Conservation (phyloP, 2,797 vertebrate genomes). For the Setipinna tenuifilis region DNA sequence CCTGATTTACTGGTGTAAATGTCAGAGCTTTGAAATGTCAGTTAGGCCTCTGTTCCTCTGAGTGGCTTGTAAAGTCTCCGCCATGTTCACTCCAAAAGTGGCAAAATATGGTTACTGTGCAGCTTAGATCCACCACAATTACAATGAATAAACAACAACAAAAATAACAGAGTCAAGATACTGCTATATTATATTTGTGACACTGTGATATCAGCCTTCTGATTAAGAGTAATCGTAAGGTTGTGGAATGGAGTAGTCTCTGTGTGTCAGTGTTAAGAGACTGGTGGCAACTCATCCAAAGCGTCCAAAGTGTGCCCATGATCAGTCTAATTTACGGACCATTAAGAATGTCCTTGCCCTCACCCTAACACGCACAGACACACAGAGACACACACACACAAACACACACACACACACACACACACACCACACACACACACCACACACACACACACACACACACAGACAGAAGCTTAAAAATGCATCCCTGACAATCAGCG, state of each 20-base stretch:
- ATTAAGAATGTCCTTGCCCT: background rate
- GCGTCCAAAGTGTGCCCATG: background rate
- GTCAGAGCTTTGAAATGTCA: too few relatives aligned
- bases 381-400: background rate
- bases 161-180: too few relatives aligned
- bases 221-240: background rate
- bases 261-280: background rate
- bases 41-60: too few relatives aligned
- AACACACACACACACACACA: background rate
- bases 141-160: too few relatives aligned
- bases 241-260: background rate
- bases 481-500: background rate
- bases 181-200: too few relatives aligned
- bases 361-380: background rate
- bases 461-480: background rate
- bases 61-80: too few relatives aligned
- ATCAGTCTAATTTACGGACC: conserved; percentile 14
- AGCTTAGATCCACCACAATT: too few relatives aligned
- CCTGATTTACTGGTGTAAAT: too few relatives aligned
- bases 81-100: too few relatives aligned
- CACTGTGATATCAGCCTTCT: background rate
- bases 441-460: too few relatives aligned
- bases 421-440: background rate
- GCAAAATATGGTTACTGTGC: too few relatives aligned
- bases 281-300: background rate